Base-by-base conservation (phyloP, 1,140 invertebrate genomes). In the Listronotus oregonensis region DNA sequence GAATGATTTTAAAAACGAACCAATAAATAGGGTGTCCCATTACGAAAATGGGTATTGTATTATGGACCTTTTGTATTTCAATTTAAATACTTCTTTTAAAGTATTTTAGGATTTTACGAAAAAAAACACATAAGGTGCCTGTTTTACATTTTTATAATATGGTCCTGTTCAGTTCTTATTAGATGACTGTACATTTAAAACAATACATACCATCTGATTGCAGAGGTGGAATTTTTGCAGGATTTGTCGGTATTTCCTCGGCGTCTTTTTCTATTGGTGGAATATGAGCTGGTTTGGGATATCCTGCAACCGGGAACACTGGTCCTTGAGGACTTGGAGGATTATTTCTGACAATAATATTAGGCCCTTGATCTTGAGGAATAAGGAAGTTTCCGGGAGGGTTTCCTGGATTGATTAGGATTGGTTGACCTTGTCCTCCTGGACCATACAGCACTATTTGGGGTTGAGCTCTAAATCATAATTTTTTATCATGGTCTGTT, bases 211-310 rank as follows among this genome's bases (percentile, higher is more conserved):
- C 11, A 39, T 34, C 67, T 3, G 67, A 39, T 55, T 39, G 49
- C 7, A 74, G 64, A 37, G 69, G 69, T 4, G 71, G 73, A 40
- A 74, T 67, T 55, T 68, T 71, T 1, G 71, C 64, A 14, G 71
- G 71, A 69, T 72, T 71, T 9, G 69, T 75, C 15, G 77, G 77
- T 37, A 78, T 72, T 51, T 78, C 77, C 65, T 78, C 77, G 15
- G 77, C 77, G 63, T 78, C 77, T 64, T 76, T 78, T 55, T 78
- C 75, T 44, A 78, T 75, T 46, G 77, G 72, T 17, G 77, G 77
- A 27, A 76, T 69, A 49, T 74, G 69, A 0, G 74, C 73, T 39
- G 74, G 76, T 70, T 73, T 75, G 18, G 61, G 75, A 60, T 74
- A 74, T 43, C 71, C 71, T 9, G 67, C 66, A 3, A 70, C 66